A percentile compares a stretch with the other conserved stretches of the same genome.
Conservation (phyloP, 2,113 vertebrate genomes). For the Cairina moschata region DNA sequence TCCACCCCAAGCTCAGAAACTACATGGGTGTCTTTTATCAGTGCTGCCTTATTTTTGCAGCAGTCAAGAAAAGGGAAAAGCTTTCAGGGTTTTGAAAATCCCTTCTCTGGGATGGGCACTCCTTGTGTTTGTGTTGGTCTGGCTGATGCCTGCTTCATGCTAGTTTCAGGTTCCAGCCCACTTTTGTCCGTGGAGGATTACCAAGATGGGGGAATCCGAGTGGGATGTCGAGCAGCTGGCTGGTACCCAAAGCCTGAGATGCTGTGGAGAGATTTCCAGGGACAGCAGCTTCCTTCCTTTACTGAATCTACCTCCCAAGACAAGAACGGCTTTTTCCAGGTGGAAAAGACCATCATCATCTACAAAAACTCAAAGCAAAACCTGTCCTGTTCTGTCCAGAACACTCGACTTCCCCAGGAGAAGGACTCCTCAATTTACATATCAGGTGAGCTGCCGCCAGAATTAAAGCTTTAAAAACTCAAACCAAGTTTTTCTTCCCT, state of each 20-base stretch:
- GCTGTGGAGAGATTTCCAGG: conserved; percentile 20
- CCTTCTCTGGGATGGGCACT: too few species aligned
- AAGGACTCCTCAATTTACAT: conserved; percentile 2
- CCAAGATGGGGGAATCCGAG: not conserved
- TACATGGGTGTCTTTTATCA: too few species aligned
- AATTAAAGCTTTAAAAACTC: too few species aligned
- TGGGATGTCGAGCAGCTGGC: conserved; percentile 35
- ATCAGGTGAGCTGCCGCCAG: conserved; percentile 8
- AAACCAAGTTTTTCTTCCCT: not conserved
- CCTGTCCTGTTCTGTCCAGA: not conserved
- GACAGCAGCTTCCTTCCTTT: not conserved
- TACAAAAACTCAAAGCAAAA: fast-evolving
- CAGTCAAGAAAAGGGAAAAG: not conserved
- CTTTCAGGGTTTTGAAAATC: too few species aligned
- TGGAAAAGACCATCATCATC: not conserved
- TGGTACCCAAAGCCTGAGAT: conserved; percentile 62
- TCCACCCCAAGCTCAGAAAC: not conserved
- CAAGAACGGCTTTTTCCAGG: conserved; percentile 33
- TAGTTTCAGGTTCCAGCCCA: conserved; percentile 61
- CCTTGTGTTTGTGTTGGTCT: too few species aligned
- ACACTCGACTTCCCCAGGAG: not conserved
- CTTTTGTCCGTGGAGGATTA: conserved; percentile 10
- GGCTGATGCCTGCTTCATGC: not conserved
- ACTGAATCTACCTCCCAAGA: not conserved
- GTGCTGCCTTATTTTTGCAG: not conserved